Conservation (phyloP, 2,113 vertebrate species). For the Xenopus tropicalis region UCB_Xtro_10.0 CM004443.2:49156501-49157000, state of each 20-base stretch:
- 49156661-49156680: too few species aligned
- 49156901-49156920: conserved; percentile 59
- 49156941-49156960: conserved; percentile 57
- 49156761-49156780: conserved; percentile 25
- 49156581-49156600: too few species aligned
- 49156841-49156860: conserved; percentile 44
- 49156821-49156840: conserved; percentile 24
- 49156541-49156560: too few species aligned
- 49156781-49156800: conserved; percentile 38
- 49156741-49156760: conserved; percentile 1
- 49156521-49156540: too few species aligned
- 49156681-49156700: too few species aligned
- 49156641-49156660: too few species aligned
- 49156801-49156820: conserved; percentile 18
- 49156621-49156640: too few species aligned
- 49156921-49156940: conserved; percentile 62
- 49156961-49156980: conserved; percentile 50
- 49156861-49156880: conserved; percentile 53
- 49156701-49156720: too few species aligned
- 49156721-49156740: too few species aligned
- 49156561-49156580: too few species aligned
- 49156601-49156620: too few species aligned
- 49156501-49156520: too few species aligned
- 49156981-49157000: conserved; percentile 55
- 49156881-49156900: conserved; percentile 50